Percentiles rank a stretch among this genome's conserved stretches.
phyloP scores from a whole-genome alignment of 1,140 invertebrate species.

The Steinernema feltiae region DNA sequence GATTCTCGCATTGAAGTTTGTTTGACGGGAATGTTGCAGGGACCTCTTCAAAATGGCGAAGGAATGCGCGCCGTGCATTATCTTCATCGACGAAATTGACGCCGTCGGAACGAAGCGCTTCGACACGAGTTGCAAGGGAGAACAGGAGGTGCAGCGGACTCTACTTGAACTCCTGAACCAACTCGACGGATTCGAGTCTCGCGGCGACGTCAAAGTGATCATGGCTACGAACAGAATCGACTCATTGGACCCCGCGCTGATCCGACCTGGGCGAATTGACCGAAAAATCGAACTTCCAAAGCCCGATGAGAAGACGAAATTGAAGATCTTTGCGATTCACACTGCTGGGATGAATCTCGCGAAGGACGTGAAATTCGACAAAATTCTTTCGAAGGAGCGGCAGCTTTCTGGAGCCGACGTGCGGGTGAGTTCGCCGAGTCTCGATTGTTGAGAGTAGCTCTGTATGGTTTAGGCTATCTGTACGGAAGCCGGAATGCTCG shows the following conservation, averaged over 20 bases:
- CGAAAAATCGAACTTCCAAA: constrained; percentile 62
- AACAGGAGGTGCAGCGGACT: constrained; percentile 51
- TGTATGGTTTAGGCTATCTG: constrained; percentile 40
- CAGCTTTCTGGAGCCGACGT: constrained; percentile 50
- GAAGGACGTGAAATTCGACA: constrained; percentile 44
- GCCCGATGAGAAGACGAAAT: constrained; percentile 60
- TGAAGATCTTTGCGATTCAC: constrained; percentile 49
- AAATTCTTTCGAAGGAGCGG: constrained; percentile 39
- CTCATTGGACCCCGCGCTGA: constrained; percentile 62
- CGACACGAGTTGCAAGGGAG: constrained; percentile 39
- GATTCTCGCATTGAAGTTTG: constrained; percentile 1
- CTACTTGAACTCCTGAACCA: constrained; percentile 54
- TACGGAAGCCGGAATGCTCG: constrained; percentile 47
- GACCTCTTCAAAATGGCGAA: constrained; percentile 47
- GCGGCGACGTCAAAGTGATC: constrained; percentile 59
- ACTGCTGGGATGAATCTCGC: constrained; percentile 45
- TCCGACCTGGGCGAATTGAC: constrained; percentile 62
- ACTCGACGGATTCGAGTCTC: constrained; percentile 51
- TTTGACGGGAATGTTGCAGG: background rate
- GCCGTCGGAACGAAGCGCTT: constrained; percentile 50
- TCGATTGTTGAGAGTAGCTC: background rate
- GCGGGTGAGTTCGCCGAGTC: constrained; percentile 23
- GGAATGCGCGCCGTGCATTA: constrained; percentile 45
- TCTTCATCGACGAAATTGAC: constrained; percentile 50
- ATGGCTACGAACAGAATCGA: constrained; percentile 63